These are phyloP conservation scores for Nyctibius grandis DNA, from an alignment of 2,797 vertebrate genomes.

Conservation along the genomic window DNA sequence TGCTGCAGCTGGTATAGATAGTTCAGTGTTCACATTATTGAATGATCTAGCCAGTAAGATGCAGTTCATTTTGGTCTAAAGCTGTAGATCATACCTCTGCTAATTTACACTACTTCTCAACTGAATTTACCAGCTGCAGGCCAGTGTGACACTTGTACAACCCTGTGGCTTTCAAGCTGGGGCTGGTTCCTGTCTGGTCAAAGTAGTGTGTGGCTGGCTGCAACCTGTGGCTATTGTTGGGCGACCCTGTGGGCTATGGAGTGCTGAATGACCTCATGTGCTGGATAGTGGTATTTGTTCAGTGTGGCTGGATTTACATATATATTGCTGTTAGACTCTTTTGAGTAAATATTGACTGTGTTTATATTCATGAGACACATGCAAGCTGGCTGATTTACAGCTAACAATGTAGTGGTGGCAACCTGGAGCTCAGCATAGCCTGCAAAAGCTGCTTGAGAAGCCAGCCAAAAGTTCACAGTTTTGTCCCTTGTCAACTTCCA, in stretches of 20 bases:
- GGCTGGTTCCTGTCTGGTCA: background rate
- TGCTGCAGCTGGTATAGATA: background rate
- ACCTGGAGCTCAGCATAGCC: background rate
- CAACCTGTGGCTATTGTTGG: rapidly evolving
- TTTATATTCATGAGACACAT: background rate
- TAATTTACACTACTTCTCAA: background rate
- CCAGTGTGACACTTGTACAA: background rate
- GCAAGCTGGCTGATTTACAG: background rate
- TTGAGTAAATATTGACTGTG: background rate
- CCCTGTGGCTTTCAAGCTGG: background rate
- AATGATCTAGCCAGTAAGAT: background rate
- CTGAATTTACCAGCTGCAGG: background rate
- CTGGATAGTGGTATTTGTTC: background rate
- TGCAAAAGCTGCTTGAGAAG: background rate
- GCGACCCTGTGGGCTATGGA: background rate
- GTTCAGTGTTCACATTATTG: background rate
- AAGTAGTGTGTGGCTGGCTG: background rate
- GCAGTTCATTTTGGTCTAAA: background rate
- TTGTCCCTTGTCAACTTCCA: background rate
- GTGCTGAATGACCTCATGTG: background rate
- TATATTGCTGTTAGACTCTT: background rate
- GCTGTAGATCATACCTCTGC: background rate
- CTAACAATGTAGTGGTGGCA: background rate
- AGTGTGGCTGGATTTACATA: background rate
- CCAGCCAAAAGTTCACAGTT: background rate